phyloP scores from a whole-genome alignment of 1,140 invertebrate genomes.

The Homarus americanus region DNA sequence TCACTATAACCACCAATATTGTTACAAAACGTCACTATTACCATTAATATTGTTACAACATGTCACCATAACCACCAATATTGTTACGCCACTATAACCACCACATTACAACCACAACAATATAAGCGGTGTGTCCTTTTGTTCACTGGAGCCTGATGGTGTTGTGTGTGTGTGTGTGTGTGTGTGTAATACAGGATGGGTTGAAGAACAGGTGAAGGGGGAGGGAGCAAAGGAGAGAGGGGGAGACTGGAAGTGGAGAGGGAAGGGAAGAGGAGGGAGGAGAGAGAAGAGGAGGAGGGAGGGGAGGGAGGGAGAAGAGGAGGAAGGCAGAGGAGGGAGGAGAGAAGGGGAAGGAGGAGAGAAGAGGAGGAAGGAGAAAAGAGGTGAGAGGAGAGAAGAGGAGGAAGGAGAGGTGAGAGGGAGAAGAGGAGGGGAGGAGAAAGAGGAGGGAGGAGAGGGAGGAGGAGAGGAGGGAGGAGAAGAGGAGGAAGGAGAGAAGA shows the following conservation, averaged over 20 bases:
- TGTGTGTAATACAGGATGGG: too few relatives aligned
- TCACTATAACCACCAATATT: too few relatives aligned
- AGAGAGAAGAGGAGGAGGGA: too few relatives aligned
- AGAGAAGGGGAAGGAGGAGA: not conserved
- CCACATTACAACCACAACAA: too few relatives aligned
- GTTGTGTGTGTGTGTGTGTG: too few relatives aligned
- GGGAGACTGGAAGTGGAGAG: not conserved
- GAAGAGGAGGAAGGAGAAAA: slow-evolving; percentile 28
- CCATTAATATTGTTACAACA: too few relatives aligned
- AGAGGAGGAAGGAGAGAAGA: not conserved
- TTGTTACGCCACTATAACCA: too few relatives aligned
- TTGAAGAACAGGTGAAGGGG: not conserved
- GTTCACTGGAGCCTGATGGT: too few relatives aligned
- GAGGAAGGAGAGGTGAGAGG: slow-evolving; percentile 19
- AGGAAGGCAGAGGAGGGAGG: not conserved
- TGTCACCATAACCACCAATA: too few relatives aligned
- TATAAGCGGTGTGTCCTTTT: too few relatives aligned
- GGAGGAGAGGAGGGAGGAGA: not conserved
- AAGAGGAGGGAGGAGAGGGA: not conserved
- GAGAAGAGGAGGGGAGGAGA: not conserved
- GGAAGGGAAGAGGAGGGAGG: not conserved
- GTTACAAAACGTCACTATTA: too few relatives aligned
- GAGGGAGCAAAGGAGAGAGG: not conserved
- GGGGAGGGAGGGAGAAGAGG: not conserved
- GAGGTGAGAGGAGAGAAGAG: slow-evolving; percentile 22